These are phyloP conservation scores for Thalassarche chlororhynchos DNA, from an alignment of 2,113 vertebrate species.

Conservation along the genomic window DNA sequence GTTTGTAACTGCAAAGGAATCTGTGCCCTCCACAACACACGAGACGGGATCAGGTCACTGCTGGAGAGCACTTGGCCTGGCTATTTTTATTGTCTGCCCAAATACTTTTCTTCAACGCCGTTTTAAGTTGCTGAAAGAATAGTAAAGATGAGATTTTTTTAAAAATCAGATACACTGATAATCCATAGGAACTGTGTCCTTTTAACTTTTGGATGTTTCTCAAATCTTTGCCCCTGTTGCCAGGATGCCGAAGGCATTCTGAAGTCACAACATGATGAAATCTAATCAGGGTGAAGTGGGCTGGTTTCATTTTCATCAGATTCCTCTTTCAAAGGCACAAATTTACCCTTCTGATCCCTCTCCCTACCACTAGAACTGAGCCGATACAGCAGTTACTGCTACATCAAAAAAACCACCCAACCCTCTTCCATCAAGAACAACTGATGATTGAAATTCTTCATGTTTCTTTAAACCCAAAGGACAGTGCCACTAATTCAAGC, in stretches of 20 bases:
- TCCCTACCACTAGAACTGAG: neutral
- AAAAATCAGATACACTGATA: neutral
- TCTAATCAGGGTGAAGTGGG: constrained; percentile 22
- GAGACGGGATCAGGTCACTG: neutral
- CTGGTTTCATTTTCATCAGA: constrained; percentile 25
- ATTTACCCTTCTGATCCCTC: neutral
- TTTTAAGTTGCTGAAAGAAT: constrained; percentile 2
- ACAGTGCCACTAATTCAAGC: neutral
- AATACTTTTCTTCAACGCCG: neutral
- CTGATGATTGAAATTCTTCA: neutral
- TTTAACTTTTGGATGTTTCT: neutral
- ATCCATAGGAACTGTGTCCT: neutral
- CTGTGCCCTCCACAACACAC: neutral
- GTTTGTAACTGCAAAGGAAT: constrained; percentile 52
- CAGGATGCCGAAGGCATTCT: constrained; percentile 28
- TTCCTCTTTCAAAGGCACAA: constrained; percentile 34
- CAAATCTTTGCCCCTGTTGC: neutral
- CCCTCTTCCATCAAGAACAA: neutral
- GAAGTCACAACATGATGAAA: constrained; percentile 12
- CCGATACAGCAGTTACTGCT: neutral
- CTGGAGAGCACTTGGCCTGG: constrained; percentile 30
- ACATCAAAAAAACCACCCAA: neutral
- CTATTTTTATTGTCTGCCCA: constrained; percentile 50
- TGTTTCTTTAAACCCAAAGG: neutral
- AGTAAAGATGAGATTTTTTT: neutral